These are phyloP conservation scores for Acrocephalus scirpaceus DNA, from an alignment of 2,797 vertebrate genomes.

Conservation along the genomic window DNA sequence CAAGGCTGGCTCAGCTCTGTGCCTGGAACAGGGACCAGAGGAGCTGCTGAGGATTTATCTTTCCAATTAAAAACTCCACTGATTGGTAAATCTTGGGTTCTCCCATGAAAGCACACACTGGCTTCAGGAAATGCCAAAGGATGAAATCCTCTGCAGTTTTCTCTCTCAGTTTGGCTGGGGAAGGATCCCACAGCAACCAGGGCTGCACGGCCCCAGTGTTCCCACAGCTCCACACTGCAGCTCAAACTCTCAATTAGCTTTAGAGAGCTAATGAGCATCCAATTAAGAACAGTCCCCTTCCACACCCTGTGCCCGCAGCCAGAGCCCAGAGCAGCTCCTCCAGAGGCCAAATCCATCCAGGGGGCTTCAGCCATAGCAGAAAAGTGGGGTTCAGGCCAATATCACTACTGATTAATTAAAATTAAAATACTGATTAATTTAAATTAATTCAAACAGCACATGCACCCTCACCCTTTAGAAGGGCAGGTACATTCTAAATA, in stretches of 20 bases:
- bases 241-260: no score
- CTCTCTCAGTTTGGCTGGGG: background rate
- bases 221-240: background rate
- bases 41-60: no score
- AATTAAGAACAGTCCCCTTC: background rate
- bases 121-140: background rate
- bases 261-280: no score
- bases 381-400: background rate
- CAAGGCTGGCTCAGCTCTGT: no score
- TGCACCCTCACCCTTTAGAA: background rate
- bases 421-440: no score
- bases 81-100: no score
- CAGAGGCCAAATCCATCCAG: background rate
- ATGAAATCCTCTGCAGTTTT: background rate
- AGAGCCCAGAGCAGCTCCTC: background rate
- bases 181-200: background rate
- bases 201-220: background rate
- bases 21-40: no score
- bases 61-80: no score
- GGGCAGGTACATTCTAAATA: background rate
- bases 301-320: background rate
- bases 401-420: background rate
- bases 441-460: background rate
- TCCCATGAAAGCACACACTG: background rate
- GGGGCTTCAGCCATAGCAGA: background rate